Evolutionary conservation across 2,888 invertebrate genomes (phyloP).

Genomic region (Pseudococcus viburni): DNA sequence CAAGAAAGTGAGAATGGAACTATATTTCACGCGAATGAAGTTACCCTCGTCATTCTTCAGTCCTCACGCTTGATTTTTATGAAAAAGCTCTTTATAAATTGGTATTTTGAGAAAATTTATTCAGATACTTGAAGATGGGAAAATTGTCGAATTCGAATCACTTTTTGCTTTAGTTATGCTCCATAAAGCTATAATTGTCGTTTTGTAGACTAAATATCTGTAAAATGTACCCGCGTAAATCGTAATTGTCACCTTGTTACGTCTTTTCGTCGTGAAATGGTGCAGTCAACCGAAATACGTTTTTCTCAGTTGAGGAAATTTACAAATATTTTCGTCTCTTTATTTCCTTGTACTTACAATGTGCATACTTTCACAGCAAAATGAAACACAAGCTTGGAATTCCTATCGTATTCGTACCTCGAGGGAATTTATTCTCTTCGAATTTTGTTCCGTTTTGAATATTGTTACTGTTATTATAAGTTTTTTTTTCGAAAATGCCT

Average conservation of each 20-base stretch:
- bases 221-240: too few relatives aligned
- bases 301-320: background rate
- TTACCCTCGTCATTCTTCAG: too few relatives aligned
- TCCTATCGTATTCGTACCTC: background rate
- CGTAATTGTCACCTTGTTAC: constrained; percentile 2
- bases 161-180: too few relatives aligned
- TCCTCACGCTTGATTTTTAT: too few relatives aligned
- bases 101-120: too few relatives aligned
- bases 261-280: background rate
- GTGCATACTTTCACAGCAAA: background rate
- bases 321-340: too few relatives aligned
- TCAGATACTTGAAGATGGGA: too few relatives aligned
- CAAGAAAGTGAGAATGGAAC: background rate
- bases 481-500: background rate
- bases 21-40: too few relatives aligned
- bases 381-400: background rate
- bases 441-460: background rate
- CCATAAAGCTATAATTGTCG: too few relatives aligned
- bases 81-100: too few relatives aligned
- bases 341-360: background rate
- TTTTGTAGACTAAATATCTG: too few relatives aligned
- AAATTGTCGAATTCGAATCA: too few relatives aligned
- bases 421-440: background rate
- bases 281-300: background rate
- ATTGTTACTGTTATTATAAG: background rate